Evolutionary conservation across 2,888 invertebrate species (phyloP).

Genomic region (Ennomos quercinarius): DNA sequence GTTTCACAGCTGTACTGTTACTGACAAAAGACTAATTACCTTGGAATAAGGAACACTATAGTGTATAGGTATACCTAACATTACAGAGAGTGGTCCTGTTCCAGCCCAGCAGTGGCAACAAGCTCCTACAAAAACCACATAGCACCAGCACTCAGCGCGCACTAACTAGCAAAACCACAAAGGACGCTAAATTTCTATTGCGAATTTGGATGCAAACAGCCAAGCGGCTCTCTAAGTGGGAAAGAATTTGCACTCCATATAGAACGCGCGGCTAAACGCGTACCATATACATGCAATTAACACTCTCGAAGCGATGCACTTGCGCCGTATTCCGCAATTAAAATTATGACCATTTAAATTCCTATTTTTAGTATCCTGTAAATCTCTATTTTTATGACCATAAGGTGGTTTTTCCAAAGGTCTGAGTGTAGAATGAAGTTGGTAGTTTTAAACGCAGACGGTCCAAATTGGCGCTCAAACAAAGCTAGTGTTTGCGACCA

Average conservation of each 20-base stretch:
- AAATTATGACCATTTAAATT: constrained; percentile 54
- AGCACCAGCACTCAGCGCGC: constrained; percentile 21
- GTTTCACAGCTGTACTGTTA: too few species aligned
- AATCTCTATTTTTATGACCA: constrained; percentile 24
- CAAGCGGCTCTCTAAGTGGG: constrained; percentile 41
- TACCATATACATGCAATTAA: constrained; percentile 71
- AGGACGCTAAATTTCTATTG: constrained; percentile 10
- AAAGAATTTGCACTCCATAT: constrained; percentile 71
- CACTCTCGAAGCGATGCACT: constrained; percentile 66
- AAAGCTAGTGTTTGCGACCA: constrained; percentile 80
- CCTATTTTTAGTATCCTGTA: neutral
- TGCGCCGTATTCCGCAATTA: constrained; percentile 72
- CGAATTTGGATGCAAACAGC: constrained; percentile 14
- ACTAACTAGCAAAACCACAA: constrained; percentile 14
- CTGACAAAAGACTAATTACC: too few species aligned
- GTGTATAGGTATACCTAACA: too few species aligned
- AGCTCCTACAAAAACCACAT: constrained; percentile 23
- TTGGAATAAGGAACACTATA: too few species aligned
- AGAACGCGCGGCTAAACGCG: constrained; percentile 62
- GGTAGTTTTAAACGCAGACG: constrained; percentile 55
- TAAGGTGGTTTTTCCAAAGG: constrained; percentile 47
- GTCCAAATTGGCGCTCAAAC: constrained; percentile 77
- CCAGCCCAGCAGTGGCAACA: too few species aligned
- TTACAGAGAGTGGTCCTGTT: too few species aligned
- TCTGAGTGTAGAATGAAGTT: constrained; percentile 40